Base-by-base conservation (phyloP, 2,113 vertebrate genomes). In the Amphiprion percula region DNA sequence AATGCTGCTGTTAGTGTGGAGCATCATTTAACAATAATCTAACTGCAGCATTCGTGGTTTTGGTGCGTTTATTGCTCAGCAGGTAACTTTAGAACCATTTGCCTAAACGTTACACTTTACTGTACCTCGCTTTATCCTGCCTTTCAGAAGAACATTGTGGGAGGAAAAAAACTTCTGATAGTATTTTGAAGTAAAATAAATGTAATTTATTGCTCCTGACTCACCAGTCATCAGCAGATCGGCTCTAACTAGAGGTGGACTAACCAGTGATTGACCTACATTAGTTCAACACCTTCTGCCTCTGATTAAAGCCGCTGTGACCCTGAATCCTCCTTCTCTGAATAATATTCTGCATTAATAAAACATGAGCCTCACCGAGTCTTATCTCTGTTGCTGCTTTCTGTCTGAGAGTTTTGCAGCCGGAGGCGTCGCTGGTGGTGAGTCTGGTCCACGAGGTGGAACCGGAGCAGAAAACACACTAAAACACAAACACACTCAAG, bases 291-390 rank as follows among this genome's bases (percentile, higher is more conserved):
- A 85, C 65, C 9, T 76, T 68, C 70, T 68, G 49, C 26, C 50
- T 63, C 69, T 87, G 84, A 90, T 89, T 87, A 87, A 81, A 77
- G 58, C 65, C 33, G 80, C 68, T 59, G 64, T 80, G 80, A 75
- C 67, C 66, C 75, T 10, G 21, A 44, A 69, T 21, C 21, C 50
- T 44, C 54, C 26, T 41, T 4, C 30, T 8, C 30, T 8, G 30
- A 23, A 69, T 59, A 58, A 79, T 58, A 41, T 9, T 24, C n/a
- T 26, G 26, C 26, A 80, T 87, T 81, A 88, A 90, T 87, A 78
- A 88, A 87, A 83, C 82, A 88, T 87, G 76, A 87, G 75, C 33
- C 59, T 46, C 70, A 24, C 52, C 33, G 52, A 77, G 60, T 33
- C 17, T 5, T 17, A 14, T 53, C 15, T 30, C 74, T 82, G 74